Percentiles rank a stretch among this genome's conserved stretches.
phyloP scores from a whole-genome alignment of 2,797 vertebrate species.

The Macrochelys suwanniensis region DNA sequence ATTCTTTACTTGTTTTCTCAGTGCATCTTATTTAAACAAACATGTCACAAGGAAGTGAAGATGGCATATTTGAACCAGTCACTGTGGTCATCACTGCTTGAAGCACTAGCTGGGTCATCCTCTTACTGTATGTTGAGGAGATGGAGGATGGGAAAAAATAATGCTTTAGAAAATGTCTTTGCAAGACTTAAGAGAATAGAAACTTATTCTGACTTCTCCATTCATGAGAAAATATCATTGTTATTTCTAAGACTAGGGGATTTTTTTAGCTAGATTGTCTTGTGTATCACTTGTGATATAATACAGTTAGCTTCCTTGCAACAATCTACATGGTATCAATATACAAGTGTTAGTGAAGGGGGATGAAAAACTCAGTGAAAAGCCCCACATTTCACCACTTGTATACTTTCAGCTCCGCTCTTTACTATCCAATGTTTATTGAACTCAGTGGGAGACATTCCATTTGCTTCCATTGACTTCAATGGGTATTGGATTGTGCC shows the following conservation, averaged over 20 bases:
- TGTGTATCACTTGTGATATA: background rate
- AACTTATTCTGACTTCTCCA: background rate
- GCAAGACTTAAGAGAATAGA: background rate
- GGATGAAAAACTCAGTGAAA: background rate
- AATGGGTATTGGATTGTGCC: background rate
- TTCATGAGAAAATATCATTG: background rate
- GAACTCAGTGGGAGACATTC: background rate
- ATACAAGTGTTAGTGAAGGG: background rate
- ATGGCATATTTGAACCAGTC: background rate
- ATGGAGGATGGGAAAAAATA: background rate
- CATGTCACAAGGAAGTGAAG: background rate
- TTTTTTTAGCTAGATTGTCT: background rate
- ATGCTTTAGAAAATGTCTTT: background rate
- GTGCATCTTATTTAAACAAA: background rate
- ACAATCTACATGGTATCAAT: background rate
- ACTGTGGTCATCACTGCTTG: background rate
- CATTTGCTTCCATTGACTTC: background rate
- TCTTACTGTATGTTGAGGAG: background rate
- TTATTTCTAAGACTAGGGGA: background rate
- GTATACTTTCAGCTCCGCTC: background rate
- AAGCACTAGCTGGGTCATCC: background rate
- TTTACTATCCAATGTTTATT: background rate
- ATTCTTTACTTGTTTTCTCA: background rate
- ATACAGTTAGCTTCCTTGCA: background rate
- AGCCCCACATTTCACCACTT: background rate